phyloP scores from a whole-genome alignment of 2,888 invertebrate species.

The Brenthis ino region DNA sequence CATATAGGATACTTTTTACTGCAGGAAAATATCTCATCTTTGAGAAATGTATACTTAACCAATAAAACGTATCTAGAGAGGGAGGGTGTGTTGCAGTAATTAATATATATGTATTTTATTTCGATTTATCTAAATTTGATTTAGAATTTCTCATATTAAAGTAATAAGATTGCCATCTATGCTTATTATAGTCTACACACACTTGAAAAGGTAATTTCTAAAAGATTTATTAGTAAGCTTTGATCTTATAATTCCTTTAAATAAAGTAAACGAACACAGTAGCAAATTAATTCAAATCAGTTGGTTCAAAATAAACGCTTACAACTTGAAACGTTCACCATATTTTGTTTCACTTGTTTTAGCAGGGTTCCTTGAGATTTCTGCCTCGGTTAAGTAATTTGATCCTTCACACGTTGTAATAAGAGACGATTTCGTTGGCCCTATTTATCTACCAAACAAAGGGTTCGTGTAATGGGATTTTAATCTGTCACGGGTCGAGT shows the following conservation, averaged over 20 bases:
- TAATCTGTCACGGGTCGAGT: constrained; percentile 27
- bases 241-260: constrained; percentile 16
- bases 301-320: constrained; percentile 7
- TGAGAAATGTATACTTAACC: too few species aligned
- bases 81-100: too few species aligned
- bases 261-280: constrained; percentile 13
- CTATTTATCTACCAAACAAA: constrained; percentile 21
- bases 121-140: too few species aligned
- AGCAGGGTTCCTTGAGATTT: constrained; percentile 19
- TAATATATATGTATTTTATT: too few species aligned
- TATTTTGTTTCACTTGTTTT: constrained; percentile 35
- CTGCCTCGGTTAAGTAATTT: too few species aligned
- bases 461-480: constrained; percentile 24
- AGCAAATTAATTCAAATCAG: constrained; percentile 19
- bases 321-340: constrained; percentile 32
- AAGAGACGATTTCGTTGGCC: constrained; percentile 14
- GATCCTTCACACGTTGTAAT: not conserved
- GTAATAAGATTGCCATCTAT: too few species aligned
- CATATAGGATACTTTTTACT: too few species aligned
- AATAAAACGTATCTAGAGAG: too few species aligned
- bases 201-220: not conserved
- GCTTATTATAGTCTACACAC: not conserved
- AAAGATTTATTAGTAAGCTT: constrained; percentile 8
- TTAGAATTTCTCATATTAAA: too few species aligned
- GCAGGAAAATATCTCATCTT: too few species aligned